Percentiles rank a stretch among this genome's conserved stretches.
These are phyloP conservation scores for Drosophila repleta DNA, from an alignment of 1,140 invertebrate species.

Conservation along the genomic window DNA sequence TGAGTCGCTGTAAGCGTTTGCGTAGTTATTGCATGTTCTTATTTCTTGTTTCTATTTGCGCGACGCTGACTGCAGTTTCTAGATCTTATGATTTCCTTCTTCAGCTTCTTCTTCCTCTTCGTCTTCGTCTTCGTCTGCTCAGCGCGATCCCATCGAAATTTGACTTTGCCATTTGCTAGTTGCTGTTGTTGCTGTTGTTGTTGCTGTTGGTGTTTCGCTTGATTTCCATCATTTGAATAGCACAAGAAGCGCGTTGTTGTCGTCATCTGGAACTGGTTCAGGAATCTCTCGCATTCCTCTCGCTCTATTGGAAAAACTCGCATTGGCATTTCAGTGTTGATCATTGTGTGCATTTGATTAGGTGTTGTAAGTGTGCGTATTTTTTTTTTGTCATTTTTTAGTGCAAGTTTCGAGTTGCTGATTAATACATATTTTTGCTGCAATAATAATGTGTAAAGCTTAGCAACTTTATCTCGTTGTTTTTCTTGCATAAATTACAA, in stretches of 20 bases:
- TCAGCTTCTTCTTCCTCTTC: constrained; percentile 24
- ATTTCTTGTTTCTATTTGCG: constrained; percentile 43
- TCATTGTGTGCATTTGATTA: not conserved
- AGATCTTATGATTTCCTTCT: constrained; percentile 47
- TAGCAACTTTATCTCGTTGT: not conserved
- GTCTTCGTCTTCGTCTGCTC: not conserved
- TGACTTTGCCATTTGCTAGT: constrained; percentile 38
- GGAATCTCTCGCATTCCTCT: constrained; percentile 42
- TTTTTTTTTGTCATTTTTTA: not conserved
- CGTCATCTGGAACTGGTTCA: constrained; percentile 49
- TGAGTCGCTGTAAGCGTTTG: constrained; percentile 21
- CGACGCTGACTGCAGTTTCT: constrained; percentile 34
- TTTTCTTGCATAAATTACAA: constrained; percentile 1
- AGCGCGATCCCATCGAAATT: constrained; percentile 41
- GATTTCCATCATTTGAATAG: constrained; percentile 57
- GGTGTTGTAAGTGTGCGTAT: constrained; percentile 3
- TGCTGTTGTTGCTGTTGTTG: constrained; percentile 1
- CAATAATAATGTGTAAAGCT: not conserved
- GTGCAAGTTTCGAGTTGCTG: not conserved
- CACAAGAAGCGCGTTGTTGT: constrained; percentile 45
- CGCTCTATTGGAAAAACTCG: constrained; percentile 6
- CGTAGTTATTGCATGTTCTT: constrained; percentile 53
- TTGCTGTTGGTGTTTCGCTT: constrained; percentile 17
- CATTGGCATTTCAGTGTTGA: constrained; percentile 22
- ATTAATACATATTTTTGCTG: not conserved